Base-by-base conservation (phyloP, 2,888 invertebrate genomes). In the Axea sp. region DNA sequence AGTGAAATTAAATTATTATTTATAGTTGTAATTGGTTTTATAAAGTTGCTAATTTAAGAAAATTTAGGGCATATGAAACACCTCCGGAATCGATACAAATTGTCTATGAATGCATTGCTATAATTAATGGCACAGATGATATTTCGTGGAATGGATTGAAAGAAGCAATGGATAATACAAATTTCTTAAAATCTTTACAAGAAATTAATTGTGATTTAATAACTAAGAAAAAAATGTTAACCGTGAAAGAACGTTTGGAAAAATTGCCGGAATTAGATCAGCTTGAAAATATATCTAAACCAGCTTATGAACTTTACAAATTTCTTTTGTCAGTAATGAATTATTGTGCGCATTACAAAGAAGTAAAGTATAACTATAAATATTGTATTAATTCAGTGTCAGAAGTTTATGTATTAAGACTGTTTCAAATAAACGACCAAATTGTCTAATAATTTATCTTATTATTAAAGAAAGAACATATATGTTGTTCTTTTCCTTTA, bases 31-130 rank as follows among this genome's bases (percentile, higher is more conserved):
- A n/a, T n/a, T n/a, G n/a, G n/a, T n/a, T n/a, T n/a, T n/a, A n/a
- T n/a, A n/a, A n/a, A n/a, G n/a, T n/a, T n/a, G n/a, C n/a, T n/a
- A n/a, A n/a, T n/a, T n/a, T n/a, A n/a, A n/a, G n/a, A n/a, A n/a
- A n/a, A n/a, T n/a, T 37, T 45, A 89, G 96, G 80, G 96, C 96
- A 0, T 96, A 97, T 83, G 95, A 96, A 6, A 96, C 95, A 0
- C 97, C 97, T 0, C 96, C 96, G 0, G 94, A 95, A 78, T 92
- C 95, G n/a, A 96, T 97, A 17, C 96, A 96, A 89, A 90, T 93
- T 0, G 94, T 97, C 0, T 95, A 95, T 84, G 97, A 97, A 85
- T 96, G 96, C 83, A 93, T 97, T 11, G 95, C 93, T 0, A 95
- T 97, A 49, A 90, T 97, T 62, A 91, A 93, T 75, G 95, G 95